These are phyloP conservation scores for Lagopus muta DNA, from an alignment of 2,113 vertebrate species.

Conservation along the genomic window DNA sequence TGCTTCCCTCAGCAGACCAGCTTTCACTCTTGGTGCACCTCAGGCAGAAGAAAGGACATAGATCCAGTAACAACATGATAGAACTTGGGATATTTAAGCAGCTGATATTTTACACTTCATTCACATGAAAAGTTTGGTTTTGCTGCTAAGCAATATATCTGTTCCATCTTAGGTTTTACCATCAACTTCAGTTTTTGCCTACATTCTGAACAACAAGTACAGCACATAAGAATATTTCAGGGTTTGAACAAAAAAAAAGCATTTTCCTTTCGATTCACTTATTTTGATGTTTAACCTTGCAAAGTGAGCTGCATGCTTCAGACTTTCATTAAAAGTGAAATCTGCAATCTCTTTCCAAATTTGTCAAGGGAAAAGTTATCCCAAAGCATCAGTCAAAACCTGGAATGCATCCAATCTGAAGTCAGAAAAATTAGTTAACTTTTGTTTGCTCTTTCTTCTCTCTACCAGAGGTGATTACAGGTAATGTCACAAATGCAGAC, in stretches of 20 bases:
- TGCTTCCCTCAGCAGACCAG: background rate
- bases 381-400: background rate
- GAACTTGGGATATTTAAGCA: background rate
- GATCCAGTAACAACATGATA: background rate
- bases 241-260: background rate
- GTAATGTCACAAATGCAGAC: background rate
- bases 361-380: background rate
- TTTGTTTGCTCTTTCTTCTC: background rate
- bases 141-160: background rate
- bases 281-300: background rate
- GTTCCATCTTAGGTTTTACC: background rate
- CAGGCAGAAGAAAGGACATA: background rate
- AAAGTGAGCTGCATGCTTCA: background rate
- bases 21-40: background rate
- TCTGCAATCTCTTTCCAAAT: background rate
- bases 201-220: slow-evolving; percentile 9
- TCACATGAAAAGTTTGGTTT: background rate
- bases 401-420: background rate
- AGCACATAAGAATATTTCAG: slow-evolving; percentile 5
- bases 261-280: background rate
- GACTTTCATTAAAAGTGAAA: background rate
- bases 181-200: background rate
- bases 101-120: background rate
- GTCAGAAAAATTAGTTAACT: background rate
- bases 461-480: background rate